Evolutionary conservation across 2,113 vertebrate genomes (phyloP), one percentile per base, ranked within the genome.

Genomic region (Nettapus auritus): DNA sequence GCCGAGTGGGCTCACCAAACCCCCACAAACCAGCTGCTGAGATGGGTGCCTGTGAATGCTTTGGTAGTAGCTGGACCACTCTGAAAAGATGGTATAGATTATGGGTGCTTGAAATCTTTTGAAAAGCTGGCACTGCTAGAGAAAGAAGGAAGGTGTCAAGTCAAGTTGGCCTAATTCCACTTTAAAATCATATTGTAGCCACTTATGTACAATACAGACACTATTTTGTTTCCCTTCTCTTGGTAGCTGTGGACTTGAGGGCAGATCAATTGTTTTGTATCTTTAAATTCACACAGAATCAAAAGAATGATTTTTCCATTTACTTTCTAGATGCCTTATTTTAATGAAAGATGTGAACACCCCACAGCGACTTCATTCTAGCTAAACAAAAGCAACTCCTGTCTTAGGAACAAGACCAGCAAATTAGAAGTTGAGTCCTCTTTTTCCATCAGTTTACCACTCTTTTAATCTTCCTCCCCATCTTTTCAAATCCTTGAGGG

Each of bases 401-500:
- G 23, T 84, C 50, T 55, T 80, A n/a, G 52, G 36, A 92, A 40
- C 55, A 48, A 93, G 59, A 63, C 63, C 64, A 81, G 64, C 78
- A 96, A 96, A 89, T 82, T 36, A 90, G 44, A 95, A 89, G 57
- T 88, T 83, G 36, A 64, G 23, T 48, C 36, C 5, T 86, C 63
- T 74, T 88, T 78, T 91, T 59, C 69, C 76, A 44, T 34, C 33
- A 11, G 2, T 84, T 95, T 80, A 63, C 76, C 50, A 8, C 63
- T 91, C 69, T 82, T 79, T 62, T 90, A 94, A 89, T 89, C 50
- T 40, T 76, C 48, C 33, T 76, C 69, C 21, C 55, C 62, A 55
- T 90, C 62, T 96, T 95, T 96, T 74, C 69, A 93, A 94, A 94
- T 86, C 78, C 89, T 94, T 93, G 79, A 94, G 89, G 86, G 94